Base-by-base conservation (phyloP, 2,113 vertebrate species). In the Centropus unirufus region DNA sequence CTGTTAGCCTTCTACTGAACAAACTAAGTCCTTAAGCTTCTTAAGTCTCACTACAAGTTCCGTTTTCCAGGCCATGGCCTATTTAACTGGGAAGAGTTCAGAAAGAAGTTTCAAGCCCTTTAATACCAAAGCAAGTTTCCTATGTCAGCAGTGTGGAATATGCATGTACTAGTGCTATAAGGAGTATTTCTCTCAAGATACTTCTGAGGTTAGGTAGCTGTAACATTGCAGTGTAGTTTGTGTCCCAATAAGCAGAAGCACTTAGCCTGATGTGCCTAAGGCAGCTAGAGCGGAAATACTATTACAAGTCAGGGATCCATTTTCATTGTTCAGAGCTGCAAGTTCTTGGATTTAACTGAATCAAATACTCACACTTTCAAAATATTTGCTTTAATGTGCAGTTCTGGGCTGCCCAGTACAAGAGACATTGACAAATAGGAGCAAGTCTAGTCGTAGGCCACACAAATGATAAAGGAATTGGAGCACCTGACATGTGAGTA, bases 1-100 rank as follows among this genome's bases (percentile, higher is more conserved):
- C 82, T 89, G 90, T 80, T 86, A 92, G 90, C 59, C 70, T 67
- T 59, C 89, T 69, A 82, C 64, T 85, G 72, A 77, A 85, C 16
- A 89, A 91, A 87, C 55, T 89, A 93, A 96, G 57, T 90, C 75
- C 87, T 84, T 95, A 92, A 95, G 87, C 94, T 86, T 80, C 95
- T 95, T 93, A 94, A 85, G 70, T 51, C 74, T 73, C 78, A 51
- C 75, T 69, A 49, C 20, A 85, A 78, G 82, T 87, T 85, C 87
- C 3, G 6, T 86, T 95, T 95, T 93, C 78, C 87, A 95, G 85
- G 90, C 47, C 69, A 16, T 36, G 72, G 75, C 92, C 93, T 92
- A 87, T 66, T 94, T 94, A 95, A 87, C 73, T 58, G 23, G 51
- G 30, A 81, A 62, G 73, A 81, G 36, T 66, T 95, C 68, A 84